phyloP scores from a whole-genome alignment of 2,888 invertebrate genomes.

The Stenurella melanura region DNA sequence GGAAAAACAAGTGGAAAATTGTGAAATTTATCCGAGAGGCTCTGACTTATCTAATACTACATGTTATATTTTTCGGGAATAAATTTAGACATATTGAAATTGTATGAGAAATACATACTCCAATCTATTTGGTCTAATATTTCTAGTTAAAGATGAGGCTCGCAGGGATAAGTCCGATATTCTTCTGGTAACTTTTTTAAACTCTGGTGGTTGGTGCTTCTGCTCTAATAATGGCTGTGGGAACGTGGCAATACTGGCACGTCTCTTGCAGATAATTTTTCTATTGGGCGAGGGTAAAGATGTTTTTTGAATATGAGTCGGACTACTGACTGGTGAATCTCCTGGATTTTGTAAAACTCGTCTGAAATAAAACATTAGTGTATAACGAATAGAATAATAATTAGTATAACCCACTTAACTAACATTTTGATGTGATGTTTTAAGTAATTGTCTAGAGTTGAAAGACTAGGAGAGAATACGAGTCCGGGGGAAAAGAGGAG shows the following conservation, averaged over 20 bases:
- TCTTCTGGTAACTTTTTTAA: slow-evolving; percentile 65
- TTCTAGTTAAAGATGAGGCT: slow-evolving; percentile 63
- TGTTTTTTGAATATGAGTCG: slow-evolving; percentile 39
- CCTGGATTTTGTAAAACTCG: slow-evolving; percentile 66
- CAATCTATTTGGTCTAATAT: slow-evolving; percentile 72
- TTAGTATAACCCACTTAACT: no score
- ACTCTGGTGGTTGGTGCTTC: slow-evolving; percentile 51
- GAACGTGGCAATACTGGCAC: slow-evolving; percentile 76
- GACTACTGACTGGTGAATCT: slow-evolving; percentile 54
- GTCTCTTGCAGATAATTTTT: slow-evolving; percentile 71
- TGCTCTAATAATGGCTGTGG: slow-evolving; percentile 66
- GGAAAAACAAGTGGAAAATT: no score
- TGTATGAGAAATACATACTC: slow-evolving; percentile 65
- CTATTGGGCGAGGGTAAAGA: slow-evolving; percentile 49
- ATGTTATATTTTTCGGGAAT: no score
- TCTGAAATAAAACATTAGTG: slow-evolving; percentile 59
- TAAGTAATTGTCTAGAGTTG: not conserved
- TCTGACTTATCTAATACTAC: not conserved
- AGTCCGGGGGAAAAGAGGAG: no score
- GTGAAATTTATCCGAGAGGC: not conserved
- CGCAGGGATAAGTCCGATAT: slow-evolving; percentile 68
- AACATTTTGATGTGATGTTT: no score
- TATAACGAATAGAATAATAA: not conserved
- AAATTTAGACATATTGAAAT: not conserved
- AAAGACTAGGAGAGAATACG: no score